Base-by-base conservation (phyloP, 2,113 vertebrate genomes). In the Etheostoma cragini region DNA sequence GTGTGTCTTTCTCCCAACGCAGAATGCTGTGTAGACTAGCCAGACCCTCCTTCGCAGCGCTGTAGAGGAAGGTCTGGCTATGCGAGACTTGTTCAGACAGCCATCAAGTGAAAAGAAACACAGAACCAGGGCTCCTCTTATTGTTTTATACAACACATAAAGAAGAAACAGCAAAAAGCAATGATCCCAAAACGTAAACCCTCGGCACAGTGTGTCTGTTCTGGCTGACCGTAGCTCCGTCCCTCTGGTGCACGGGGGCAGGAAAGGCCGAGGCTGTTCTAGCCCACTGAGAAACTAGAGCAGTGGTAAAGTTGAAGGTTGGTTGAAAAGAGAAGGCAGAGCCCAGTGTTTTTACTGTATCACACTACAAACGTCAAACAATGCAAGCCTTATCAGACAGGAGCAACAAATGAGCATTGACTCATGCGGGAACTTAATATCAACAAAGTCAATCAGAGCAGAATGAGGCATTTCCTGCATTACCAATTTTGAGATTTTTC, bases 81-180 rank as follows among this genome's bases (percentile, higher is more conserved):
- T 11, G 38, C 10, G 2, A 42, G 38, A 42, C 38, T 42, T 10
- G 38, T 30, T 68, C 61, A 38, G 5, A 49, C 50, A 82, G 42
- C 57, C n/a, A 60, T 33, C 1, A 5, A 11, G 16, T 53, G 62
- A 50, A 58, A 50, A 42, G 8, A 54, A 47, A 52, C 35, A 61
- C 56, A 47, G 46, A 79, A 71, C 21, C 45, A 33, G 17, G 13
- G 4, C 88, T 57, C 11, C n/a, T 58, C 38, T 65, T 2, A 26
- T 45, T 22, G 50, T 3, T 61, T 47, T 26, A 21, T 19, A 46
- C 56, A 61, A 64, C 45, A 64, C 19, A 60, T 24, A 70, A 70
- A 70, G 38, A 50, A 46, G 64, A 45, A 58, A 75, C 24, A 58
- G 60, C 38, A 78, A 79, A 89, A 88, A 78, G 71, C 81, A 81